A percentile compares a stretch with the other conserved stretches of the same genome.
These are phyloP conservation scores for Drosophila nr. perissopoda DNA, from an alignment of 2,888 invertebrate species.

Conservation along the genomic window DNA sequence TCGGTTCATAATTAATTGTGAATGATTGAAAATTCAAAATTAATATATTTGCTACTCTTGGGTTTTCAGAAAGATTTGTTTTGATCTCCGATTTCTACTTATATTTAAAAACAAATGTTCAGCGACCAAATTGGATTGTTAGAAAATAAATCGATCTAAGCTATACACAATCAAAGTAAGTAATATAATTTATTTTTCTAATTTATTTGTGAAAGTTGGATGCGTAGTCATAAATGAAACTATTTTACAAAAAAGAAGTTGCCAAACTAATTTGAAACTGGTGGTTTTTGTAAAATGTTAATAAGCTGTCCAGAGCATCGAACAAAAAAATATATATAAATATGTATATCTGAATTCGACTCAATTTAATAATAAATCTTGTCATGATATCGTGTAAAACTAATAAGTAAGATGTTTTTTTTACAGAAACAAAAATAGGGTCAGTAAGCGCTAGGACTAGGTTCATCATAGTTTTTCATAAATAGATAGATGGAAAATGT, in stretches of 20 bases:
- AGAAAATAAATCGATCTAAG: background rate
- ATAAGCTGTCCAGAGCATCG: background rate
- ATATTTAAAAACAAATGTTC: background rate
- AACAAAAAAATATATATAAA: too few species aligned
- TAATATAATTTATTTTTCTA: background rate
- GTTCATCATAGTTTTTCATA: background rate
- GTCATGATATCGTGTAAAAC: background rate
- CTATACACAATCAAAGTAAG: background rate
- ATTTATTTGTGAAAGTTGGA: background rate
- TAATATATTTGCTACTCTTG: too few species aligned
- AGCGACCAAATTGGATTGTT: too few species aligned
- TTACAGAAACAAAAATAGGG: background rate
- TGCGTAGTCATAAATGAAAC: background rate
- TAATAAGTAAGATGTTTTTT: too few species aligned
- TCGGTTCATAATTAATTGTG: slow-evolving; percentile 17
- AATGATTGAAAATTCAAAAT: background rate
- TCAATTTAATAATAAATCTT: background rate
- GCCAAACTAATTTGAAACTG: too few species aligned
- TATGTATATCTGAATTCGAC: background rate
- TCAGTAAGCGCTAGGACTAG: background rate
- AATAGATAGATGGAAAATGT: background rate
- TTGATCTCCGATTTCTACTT: background rate
- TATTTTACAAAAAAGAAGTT: background rate
- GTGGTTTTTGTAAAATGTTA: background rate
- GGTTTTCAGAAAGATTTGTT: too few species aligned